phyloP scores from a whole-genome alignment of 1,140 invertebrate genomes.

The Drosophila quadrilineata region DNA sequence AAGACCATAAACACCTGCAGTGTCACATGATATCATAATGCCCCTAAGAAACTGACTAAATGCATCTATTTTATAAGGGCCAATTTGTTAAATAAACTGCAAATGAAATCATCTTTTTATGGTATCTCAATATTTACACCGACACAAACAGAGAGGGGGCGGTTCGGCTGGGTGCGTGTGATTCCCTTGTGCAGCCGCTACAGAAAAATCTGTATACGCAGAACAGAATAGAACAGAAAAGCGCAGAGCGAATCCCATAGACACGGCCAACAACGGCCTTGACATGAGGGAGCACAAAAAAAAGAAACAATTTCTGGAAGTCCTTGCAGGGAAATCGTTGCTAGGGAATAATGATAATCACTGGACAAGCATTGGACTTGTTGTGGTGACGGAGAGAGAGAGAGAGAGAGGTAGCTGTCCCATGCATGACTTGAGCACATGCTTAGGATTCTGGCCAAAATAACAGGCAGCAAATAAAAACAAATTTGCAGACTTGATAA shows the following conservation, averaged over 20 bases:
- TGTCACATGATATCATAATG: too few relatives aligned
- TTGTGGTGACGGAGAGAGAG: too few relatives aligned
- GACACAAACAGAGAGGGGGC: neutral
- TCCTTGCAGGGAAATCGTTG: conserved; percentile 2
- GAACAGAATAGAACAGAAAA: neutral
- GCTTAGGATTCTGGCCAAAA: too few relatives aligned
- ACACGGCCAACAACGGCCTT: conserved; percentile 38
- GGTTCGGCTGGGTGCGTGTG: neutral
- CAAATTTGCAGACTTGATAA: conserved; percentile 32
- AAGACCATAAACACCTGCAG: neutral
- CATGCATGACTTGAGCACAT: too few relatives aligned
- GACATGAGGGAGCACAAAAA: conserved; percentile 28
- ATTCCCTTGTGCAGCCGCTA: conserved; percentile 1
- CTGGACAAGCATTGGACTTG: too few relatives aligned
- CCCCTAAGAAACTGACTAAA: too few relatives aligned
- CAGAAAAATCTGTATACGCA: conserved; percentile 46
- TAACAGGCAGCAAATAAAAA: conserved; percentile 1
- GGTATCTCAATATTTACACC: neutral
- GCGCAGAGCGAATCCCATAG: neutral
- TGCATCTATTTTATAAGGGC: too few relatives aligned
- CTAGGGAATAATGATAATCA: too few relatives aligned
- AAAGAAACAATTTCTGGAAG: too few relatives aligned
- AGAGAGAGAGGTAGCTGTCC: too few relatives aligned
- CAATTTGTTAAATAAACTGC: too few relatives aligned
- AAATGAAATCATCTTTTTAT: too few relatives aligned